phyloP scores from a whole-genome alignment of 2,113 vertebrate species.

The Chionis minor region DNA sequence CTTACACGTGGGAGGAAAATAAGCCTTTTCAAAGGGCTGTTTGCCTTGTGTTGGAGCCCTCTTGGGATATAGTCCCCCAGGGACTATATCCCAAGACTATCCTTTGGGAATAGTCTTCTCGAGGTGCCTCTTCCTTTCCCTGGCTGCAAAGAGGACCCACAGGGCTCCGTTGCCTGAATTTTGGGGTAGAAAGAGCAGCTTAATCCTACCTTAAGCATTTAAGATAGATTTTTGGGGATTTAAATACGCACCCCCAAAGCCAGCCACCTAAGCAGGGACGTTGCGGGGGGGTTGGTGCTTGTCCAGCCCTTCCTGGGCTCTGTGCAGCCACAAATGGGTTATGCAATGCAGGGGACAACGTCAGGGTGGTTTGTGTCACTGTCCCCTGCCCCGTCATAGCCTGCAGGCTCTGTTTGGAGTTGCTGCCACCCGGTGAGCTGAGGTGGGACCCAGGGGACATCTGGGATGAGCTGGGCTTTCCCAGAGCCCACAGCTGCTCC shows the following conservation, averaged over 20 bases:
- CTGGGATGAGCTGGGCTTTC: neutral
- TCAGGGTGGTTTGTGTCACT: accelerated
- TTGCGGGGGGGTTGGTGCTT: neutral
- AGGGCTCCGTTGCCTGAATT: neutral
- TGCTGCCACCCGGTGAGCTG: neutral
- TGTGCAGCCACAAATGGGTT: neutral
- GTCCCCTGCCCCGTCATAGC: neutral
- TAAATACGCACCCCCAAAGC: neutral
- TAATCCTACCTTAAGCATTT: neutral
- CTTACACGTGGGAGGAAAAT: neutral
- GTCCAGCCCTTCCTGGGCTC: neutral
- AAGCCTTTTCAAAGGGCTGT: neutral
- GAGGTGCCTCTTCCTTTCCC: neutral
- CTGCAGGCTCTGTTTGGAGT: neutral
- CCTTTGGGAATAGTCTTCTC: neutral
- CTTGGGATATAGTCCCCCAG: neutral
- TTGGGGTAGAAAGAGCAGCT: neutral
- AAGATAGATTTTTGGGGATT: neutral
- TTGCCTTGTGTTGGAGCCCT: neutral
- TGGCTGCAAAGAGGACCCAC: neutral
- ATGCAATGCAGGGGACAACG: accelerated
- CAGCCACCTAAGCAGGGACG: neutral
- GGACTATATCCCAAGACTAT: no score
- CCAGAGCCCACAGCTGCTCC: neutral
- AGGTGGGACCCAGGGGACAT: neutral